These are phyloP conservation scores for Macrotrachela quadricornifera DNA, from an alignment of 1,140 invertebrate genomes.

Conservation along the genomic window DNA sequence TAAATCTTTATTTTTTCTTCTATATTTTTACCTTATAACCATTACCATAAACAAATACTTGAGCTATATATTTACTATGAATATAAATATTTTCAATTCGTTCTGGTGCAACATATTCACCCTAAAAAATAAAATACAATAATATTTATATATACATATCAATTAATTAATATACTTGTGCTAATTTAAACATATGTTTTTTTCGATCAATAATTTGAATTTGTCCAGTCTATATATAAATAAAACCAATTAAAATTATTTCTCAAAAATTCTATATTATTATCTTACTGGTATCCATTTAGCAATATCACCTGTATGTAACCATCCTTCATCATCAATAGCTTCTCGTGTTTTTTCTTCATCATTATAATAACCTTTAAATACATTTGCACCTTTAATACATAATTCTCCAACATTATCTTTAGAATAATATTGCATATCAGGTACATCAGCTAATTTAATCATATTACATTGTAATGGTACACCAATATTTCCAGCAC, in stretches of 20 bases:
- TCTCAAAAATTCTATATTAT: no score
- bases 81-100: slow-evolving; percentile 95
- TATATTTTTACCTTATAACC: slow-evolving; percentile 44
- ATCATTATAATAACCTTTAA: slow-evolving; percentile 46
- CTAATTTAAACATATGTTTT: slow-evolving; percentile 89
- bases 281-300: slow-evolving; percentile 11
- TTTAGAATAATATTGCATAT: slow-evolving; percentile 71
- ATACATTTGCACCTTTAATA: slow-evolving; percentile 59
- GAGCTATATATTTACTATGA: slow-evolving; percentile 68
- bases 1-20: no score
- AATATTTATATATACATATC: no score
- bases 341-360: slow-evolving; percentile 29
- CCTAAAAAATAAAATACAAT: no score
- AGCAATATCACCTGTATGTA: slow-evolving; percentile 33
- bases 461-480: slow-evolving; percentile 72
- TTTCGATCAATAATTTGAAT: slow-evolving; percentile 83
- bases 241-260: no score
- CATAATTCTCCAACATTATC: slow-evolving; percentile 36
- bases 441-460: slow-evolving; percentile 82
- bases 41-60: slow-evolving; percentile 90
- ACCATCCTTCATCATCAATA: slow-evolving; percentile 32
- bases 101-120: slow-evolving; percentile 94
- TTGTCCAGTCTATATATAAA: slow-evolving; percentile 1
- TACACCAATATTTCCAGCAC: slow-evolving; percentile 69
- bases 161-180: slow-evolving; percentile 39